phyloP scores from a whole-genome alignment of 1,140 invertebrate species.

The Papilio polytes region DNA sequence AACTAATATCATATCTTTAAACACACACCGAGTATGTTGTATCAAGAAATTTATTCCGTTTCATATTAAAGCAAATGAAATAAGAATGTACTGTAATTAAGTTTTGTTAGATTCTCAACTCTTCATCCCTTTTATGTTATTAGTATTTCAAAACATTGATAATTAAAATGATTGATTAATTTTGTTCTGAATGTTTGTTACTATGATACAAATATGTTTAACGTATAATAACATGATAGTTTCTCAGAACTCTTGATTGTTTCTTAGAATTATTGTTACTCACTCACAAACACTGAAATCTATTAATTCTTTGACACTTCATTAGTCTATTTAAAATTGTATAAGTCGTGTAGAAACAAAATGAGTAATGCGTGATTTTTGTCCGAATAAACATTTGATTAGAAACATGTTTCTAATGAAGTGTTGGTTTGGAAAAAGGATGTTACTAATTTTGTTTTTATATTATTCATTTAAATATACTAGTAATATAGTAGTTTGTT shows the following conservation, averaged over 20 bases:
- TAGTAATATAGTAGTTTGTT: neutral
- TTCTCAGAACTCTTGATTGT: neutral
- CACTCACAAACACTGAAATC: neutral
- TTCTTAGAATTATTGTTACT: neutral
- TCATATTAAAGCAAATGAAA: neutral
- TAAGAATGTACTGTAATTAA: neutral
- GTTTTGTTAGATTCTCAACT: neutral
- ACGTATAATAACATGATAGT: neutral
- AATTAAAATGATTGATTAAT: too few relatives aligned
- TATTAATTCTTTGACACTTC: neutral
- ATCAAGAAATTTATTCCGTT: neutral
- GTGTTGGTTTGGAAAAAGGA: neutral
- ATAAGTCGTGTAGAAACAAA: neutral
- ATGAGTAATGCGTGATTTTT: neutral
- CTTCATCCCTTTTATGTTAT: neutral
- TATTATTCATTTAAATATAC: neutral
- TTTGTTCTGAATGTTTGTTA: neutral
- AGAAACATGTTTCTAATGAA: constrained; percentile 9
- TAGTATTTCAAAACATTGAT: neutral
- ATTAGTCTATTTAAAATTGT: neutral
- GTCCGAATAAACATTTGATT: neutral
- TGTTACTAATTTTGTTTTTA: neutral
- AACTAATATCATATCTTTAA: neutral
- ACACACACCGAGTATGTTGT: neutral
- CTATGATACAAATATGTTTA: neutral